Conservation (phyloP, 1,140 invertebrate genomes). For the Steinernema feltiae region DNA sequence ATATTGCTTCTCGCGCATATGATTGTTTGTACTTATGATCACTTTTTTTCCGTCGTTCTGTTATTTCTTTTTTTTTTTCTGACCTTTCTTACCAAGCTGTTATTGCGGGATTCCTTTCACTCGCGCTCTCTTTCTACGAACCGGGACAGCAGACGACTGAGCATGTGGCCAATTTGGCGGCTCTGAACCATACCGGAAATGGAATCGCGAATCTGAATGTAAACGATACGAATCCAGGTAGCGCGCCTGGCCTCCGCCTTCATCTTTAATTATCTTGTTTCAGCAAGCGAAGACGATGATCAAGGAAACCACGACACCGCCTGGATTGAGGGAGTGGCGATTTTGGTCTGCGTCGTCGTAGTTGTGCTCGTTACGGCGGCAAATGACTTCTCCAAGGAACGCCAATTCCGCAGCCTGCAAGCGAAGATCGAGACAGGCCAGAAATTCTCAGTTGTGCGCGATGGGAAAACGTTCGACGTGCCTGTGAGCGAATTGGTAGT, state of each 20-base stretch:
- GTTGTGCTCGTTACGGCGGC: conserved; percentile 57
- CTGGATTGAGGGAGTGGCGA: conserved; percentile 58
- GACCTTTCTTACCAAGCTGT: conserved; percentile 24
- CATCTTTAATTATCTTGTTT: not conserved
- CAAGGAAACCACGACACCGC: conserved; percentile 63
- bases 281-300: not conserved
- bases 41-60: too few species aligned
- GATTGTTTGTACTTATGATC: not conserved
- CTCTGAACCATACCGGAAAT: conserved; percentile 3
- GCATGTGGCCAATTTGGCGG: conserved; percentile 9
- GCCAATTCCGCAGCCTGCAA: conserved; percentile 69
- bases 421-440: conserved; percentile 96
- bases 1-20: too few species aligned
- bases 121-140: conserved; percentile 56
- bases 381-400: conserved; percentile 56
- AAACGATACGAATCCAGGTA: not conserved
- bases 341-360: conserved; percentile 54
- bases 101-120: conserved; percentile 53
- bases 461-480: conserved; percentile 83
- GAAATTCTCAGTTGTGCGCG: conserved; percentile 90
- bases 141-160: conserved; percentile 34
- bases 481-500: conserved; percentile 93
- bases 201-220: too few species aligned
- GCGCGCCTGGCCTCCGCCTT: not conserved
- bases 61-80: not conserved